These are phyloP conservation scores for Dromiciops gliroides DNA, from an alignment of 2,113 vertebrate species.

Conservation along the genomic window DNA sequence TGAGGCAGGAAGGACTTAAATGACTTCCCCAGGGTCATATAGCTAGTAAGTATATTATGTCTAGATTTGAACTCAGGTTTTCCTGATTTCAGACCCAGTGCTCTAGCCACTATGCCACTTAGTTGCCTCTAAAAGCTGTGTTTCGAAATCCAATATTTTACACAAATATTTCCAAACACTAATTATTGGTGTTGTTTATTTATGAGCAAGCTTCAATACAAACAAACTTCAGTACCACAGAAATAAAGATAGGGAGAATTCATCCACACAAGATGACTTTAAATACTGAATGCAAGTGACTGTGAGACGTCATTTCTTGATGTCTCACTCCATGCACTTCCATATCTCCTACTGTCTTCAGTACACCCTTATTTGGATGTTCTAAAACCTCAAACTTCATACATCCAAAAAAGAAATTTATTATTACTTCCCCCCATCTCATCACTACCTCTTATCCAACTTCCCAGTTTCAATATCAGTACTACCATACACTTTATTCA, in stretches of 20 bases:
- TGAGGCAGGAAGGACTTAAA: too few species aligned
- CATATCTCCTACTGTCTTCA: constrained; percentile 20
- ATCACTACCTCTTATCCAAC: not conserved
- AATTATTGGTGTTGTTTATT: not conserved
- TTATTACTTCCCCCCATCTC: not conserved
- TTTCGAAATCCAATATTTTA: too few species aligned
- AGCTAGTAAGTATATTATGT: too few species aligned
- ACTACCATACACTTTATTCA: not conserved
- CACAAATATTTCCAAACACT: too few species aligned
- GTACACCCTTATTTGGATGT: not conserved
- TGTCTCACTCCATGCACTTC: not conserved
- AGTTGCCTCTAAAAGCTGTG: too few species aligned
- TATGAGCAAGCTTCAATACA: not conserved
- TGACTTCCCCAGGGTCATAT: too few species aligned
- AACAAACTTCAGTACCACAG: constrained; percentile 22
- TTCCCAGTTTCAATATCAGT: not conserved
- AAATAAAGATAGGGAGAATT: constrained; percentile 13
- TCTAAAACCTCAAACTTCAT: not conserved
- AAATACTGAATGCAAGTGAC: not conserved
- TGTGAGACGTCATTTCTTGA: constrained; percentile 13
- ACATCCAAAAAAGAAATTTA: too few species aligned
- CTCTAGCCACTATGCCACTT: too few species aligned
- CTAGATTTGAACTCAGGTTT: too few species aligned
- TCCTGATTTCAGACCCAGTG: too few species aligned
- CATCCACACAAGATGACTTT: constrained; percentile 40